These are phyloP conservation scores for Belonocnema kinseyi DNA, from an alignment of 1,140 invertebrate species.

Conservation along the genomic window DNA sequence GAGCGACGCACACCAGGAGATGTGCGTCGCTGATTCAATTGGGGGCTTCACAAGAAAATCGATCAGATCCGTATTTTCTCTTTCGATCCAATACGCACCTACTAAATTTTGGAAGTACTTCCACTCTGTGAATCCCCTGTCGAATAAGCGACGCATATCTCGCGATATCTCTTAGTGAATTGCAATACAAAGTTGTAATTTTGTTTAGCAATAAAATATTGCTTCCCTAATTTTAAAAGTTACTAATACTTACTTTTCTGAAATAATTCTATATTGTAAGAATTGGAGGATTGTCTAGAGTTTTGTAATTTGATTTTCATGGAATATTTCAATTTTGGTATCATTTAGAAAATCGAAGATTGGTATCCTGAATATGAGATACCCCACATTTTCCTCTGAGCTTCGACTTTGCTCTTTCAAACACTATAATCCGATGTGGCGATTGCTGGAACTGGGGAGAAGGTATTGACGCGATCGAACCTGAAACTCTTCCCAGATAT, in stretches of 20 bases:
- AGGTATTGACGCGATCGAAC: constrained; percentile 16
- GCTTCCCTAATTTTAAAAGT: no score
- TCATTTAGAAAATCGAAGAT: background rate
- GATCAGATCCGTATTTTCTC: no score
- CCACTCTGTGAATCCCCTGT: no score
- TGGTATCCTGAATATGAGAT: background rate
- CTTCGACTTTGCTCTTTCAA: background rate
- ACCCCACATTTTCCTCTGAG: background rate
- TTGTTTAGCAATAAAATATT: no score
- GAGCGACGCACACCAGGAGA: background rate
- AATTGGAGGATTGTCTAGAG: no score
- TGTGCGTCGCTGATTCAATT: no score
- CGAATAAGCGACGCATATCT: no score
- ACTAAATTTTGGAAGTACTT: background rate
- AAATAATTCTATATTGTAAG: no score
- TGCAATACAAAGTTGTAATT: background rate
- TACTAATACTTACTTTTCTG: no score
- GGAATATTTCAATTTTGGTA: background rate
- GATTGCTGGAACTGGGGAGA: constrained; percentile 44
- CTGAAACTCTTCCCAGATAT: constrained; percentile 29
- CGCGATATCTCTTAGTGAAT: background rate
- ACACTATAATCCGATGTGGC: constrained; percentile 48
- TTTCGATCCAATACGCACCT: no score
- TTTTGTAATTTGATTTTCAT: background rate
- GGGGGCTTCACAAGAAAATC: no score